A percentile compares a stretch with the other conserved stretches of the same genome.
Evolutionary conservation across 2,113 vertebrate genomes (phyloP).

Genomic region (Myotis lucifugus): DNA sequence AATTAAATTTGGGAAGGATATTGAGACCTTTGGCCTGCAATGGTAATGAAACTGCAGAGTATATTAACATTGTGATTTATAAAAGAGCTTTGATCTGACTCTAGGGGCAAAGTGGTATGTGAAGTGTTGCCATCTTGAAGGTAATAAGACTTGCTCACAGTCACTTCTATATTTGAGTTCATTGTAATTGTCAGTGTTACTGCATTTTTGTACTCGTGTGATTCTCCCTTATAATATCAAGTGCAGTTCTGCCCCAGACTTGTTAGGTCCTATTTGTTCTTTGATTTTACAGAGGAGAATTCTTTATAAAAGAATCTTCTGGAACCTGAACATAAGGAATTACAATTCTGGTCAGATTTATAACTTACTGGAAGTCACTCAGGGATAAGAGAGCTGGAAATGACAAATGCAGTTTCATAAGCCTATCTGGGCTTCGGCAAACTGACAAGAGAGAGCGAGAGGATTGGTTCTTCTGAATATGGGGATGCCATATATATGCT

Average conservation of each 20-base stretch:
- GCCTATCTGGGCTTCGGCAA: not conserved
- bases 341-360: not conserved
- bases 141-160: constrained; percentile 19
- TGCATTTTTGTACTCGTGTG: constrained; percentile 10
- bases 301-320: not conserved
- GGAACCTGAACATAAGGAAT: not conserved
- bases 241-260: not conserved
- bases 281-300: not conserved
- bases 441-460: not conserved
- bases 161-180: not conserved
- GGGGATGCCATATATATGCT: not conserved
- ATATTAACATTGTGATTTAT: constrained; percentile 32
- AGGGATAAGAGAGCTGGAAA: not conserved
- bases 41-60: not conserved
- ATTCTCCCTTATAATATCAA: not conserved
- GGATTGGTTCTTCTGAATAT: not conserved
- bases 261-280: not conserved
- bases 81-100: constrained; percentile 20
- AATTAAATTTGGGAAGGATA: constrained; percentile 56
- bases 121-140: not conserved
- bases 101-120: rapidly evolving
- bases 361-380: not conserved
- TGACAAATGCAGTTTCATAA: not conserved
- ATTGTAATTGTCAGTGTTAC: not conserved
- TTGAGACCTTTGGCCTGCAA: constrained; percentile 18